Base-by-base conservation (phyloP, 2,797 vertebrate species). In the Todus mexicanus region DNA sequence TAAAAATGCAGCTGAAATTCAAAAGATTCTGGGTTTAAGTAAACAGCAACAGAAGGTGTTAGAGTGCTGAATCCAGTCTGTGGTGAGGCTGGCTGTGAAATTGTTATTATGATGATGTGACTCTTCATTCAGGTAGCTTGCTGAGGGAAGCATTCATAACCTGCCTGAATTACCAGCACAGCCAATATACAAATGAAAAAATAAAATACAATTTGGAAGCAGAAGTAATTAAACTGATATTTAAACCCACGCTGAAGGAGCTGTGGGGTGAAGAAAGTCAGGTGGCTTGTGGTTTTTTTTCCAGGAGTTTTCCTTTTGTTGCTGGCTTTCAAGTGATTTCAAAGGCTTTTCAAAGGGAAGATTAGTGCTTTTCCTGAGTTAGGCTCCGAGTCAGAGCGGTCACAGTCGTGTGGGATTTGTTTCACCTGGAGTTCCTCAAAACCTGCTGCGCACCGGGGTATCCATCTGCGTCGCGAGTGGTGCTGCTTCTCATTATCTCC, bases 211-310 rank as follows among this genome's bases (percentile, higher is more conserved):
- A 14, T 6, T 6, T 40, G 23, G 54, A 70, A 86, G 53, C 47
- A 90, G 66, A 88, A 65, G 47, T 93, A 96, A 97, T 97, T 96
- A 96, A 95, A 94, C 64, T 87, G 69, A 73, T 91, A 91, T 96
- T 91, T 95, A 95, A 94, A 75, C 9, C 25, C 60, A 84, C n/a
- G 29, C 17, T 53, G 72, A 92, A 83, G 63, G 90, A 95, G 65
- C 66, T 63, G 35, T 63, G 38, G 27, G 56, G 84, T 38, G 86
- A n/a, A 82, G 65, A 73, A 91, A 89, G 50, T 93, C 84, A 68
- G 11, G 9, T 31, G 66, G 69, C 26, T 51, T 84, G 76, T 79
- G 27, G 45, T 33, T 43, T 84, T 42, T 69, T 64, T 78, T 21
- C 11, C 23, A 72, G 31, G 75, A 75, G 14, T 71, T 85, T 96